Evolutionary conservation across 2,113 vertebrate genomes (phyloP).

Genomic region (Bubo bubo): DNA sequence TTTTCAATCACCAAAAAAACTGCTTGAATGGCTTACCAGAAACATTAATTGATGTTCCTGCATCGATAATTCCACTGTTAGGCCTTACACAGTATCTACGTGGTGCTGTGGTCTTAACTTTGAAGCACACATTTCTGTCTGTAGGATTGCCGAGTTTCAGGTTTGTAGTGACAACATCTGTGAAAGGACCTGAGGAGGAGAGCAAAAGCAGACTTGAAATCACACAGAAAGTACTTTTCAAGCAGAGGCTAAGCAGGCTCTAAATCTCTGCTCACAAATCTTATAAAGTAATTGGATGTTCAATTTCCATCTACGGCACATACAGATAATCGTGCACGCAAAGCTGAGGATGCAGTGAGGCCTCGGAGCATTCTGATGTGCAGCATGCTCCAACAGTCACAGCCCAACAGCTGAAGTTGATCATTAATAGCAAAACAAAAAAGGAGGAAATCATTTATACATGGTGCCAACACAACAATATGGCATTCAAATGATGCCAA

Average conservation of each 20-base stretch:
- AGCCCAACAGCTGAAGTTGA: neutral
- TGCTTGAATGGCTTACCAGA: slow-evolving; percentile 83
- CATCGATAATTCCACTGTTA: slow-evolving; percentile 97
- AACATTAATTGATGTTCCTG: slow-evolving; percentile 94
- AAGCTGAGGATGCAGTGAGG: neutral
- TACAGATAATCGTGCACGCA: neutral
- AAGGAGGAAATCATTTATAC: neutral
- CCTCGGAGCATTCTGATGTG: neutral
- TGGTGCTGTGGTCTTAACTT: slow-evolving; percentile 98
- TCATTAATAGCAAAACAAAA: slow-evolving; percentile 13
- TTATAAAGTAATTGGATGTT: slow-evolving; percentile 29
- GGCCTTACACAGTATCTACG: slow-evolving; percentile 97
- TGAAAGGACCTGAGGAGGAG: slow-evolving; percentile 89
- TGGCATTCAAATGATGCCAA: neutral
- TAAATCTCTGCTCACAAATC: slow-evolving; percentile 42
- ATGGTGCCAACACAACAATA: neutral
- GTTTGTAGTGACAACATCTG: slow-evolving; percentile 95
- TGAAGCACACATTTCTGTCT: slow-evolving; percentile 96
- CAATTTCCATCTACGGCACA: neutral
- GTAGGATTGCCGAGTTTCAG: slow-evolving; percentile 96
- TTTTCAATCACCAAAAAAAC: neutral
- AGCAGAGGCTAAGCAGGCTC: neutral
- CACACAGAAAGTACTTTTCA: neutral
- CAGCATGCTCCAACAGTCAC: neutral
- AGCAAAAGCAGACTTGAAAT: slow-evolving; percentile 17